phyloP scores from a whole-genome alignment of 1,140 invertebrate species.

The Bombus huntii region DNA sequence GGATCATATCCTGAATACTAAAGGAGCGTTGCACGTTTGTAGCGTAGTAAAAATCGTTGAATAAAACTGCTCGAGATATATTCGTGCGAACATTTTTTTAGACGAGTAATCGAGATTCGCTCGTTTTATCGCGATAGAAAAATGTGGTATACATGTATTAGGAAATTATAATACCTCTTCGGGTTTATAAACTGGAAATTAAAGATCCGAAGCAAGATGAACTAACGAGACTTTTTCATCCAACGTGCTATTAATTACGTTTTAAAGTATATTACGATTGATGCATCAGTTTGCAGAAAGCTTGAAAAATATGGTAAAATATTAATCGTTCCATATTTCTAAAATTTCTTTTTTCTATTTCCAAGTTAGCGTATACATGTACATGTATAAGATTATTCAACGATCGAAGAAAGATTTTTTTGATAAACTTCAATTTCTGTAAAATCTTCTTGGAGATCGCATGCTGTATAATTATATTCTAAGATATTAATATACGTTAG shows the following conservation, averaged over 20 bases:
- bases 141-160: too few species aligned
- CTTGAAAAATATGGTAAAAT: background rate
- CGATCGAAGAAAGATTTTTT: too few species aligned
- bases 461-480: too few species aligned
- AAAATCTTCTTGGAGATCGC: too few species aligned
- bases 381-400: background rate
- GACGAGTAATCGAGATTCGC: background rate
- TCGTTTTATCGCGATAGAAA: background rate
- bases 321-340: too few species aligned
- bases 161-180: too few species aligned
- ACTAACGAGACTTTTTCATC: background rate
- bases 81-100: background rate
- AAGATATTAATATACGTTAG: too few species aligned
- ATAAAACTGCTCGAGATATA: background rate
- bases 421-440: too few species aligned
- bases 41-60: constrained; percentile 2
- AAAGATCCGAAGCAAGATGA: background rate
- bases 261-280: background rate
- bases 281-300: background rate
- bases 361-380: background rate
- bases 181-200: too few species aligned
- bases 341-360: background rate
- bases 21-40: constrained; percentile 1
- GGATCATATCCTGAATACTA: constrained; percentile 8
- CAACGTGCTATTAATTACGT: background rate